A percentile compares a stretch with the other conserved stretches of the same genome.
These are phyloP conservation scores for Leucophenga varia DNA, from an alignment of 1,140 invertebrate species.

Conservation along the genomic window DNA sequence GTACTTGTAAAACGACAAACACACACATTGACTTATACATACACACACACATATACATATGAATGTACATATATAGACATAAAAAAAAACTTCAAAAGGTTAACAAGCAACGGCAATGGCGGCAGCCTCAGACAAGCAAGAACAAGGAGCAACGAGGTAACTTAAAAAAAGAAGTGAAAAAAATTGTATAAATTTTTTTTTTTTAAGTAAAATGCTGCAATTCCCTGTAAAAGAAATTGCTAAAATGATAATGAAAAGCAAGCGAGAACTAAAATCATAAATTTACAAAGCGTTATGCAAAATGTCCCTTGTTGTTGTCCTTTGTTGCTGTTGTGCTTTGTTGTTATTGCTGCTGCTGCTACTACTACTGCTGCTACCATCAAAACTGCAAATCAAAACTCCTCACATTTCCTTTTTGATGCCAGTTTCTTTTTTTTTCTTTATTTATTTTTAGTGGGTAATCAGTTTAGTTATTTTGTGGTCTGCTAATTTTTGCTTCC, in stretches of 20 bases:
- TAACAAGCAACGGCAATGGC: constrained; percentile 33
- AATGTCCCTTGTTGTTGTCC: too few relatives aligned
- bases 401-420: too few relatives aligned
- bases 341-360: too few relatives aligned
- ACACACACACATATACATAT: too few relatives aligned
- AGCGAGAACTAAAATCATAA: constrained; percentile 54
- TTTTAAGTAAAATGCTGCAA: too few relatives aligned
- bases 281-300: constrained; percentile 41
- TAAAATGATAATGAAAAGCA: constrained; percentile 43
- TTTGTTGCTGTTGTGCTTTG: too few relatives aligned
- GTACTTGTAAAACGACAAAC: constrained; percentile 10
- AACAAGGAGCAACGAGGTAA: constrained; percentile 13
- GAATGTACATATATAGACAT: neutral
- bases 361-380: too few relatives aligned
- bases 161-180: constrained; percentile 34
- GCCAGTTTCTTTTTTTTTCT: constrained; percentile 39
- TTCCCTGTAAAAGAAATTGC: constrained; percentile 19
- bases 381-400: too few relatives aligned
- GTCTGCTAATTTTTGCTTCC: too few relatives aligned
- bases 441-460: constrained; percentile 19
- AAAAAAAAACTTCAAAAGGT: constrained; percentile 41
- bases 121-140: constrained; percentile 23
- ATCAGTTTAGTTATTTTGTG: constrained; percentile 5
- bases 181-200: too few relatives aligned
- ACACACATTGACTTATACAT: neutral